Base-by-base conservation (phyloP, 2,113 vertebrate species). In the Datnioides undecimradiatus region DNA sequence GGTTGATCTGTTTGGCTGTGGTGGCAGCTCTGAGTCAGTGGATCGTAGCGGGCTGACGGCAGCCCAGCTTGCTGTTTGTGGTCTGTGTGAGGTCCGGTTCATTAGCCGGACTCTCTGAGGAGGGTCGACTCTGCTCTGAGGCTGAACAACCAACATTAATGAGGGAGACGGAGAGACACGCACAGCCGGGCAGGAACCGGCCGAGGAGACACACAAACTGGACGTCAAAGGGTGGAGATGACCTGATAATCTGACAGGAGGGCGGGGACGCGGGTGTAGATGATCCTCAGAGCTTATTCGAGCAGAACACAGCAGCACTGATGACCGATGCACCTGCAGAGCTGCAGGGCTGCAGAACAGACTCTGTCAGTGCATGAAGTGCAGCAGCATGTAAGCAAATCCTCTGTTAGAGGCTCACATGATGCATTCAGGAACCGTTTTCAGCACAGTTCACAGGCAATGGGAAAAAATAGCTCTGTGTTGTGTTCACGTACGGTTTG, bases 51-150 rank as follows among this genome's bases (percentile, higher is more conserved):
- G 46, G 2, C 66, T 21, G 76, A 62, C 21, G 67, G 58, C 2
- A 48, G 67, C 48, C 38, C 55, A 9, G 40, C 75, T 73, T 65
- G 40, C 43, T 82, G 79, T 83, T 75, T 75, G 45, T 67, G 85
- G 76, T 80, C 73, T 52, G 73, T 83, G 76, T 79, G 80, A 83
- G 85, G 73, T 83, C 73, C 51, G 0, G 57, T 64, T 83, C 76
- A 34, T 87, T 76, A 80, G 45, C 43, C 59, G 1, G 60, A 67
- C 29, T 41, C 6, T 38, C n/a, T 17, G 67, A 41, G 52, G 21
- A 64, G 48, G 58, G 19, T 45, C 29, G 4, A 4, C 70, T 6
- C 43, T 16, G 8, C 11, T 8, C 2, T 2, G 13, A 40, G 63
- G 38, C 40, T 34, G 21, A 77, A 63, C 52, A n/a, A 45, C 3